Conservation (phyloP, 2,888 invertebrate genomes). For the Aethes cnicana region DNA sequence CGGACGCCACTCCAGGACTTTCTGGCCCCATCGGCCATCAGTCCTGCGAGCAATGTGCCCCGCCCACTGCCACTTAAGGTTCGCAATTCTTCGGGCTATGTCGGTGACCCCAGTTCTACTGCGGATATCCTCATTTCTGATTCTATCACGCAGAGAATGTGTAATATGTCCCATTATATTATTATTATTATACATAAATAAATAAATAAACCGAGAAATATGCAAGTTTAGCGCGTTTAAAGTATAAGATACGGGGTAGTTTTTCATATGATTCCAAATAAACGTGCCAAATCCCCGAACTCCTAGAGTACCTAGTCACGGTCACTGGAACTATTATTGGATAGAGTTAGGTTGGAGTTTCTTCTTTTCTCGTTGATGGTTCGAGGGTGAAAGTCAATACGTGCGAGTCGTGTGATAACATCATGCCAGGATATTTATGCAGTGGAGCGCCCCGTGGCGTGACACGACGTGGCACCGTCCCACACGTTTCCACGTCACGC, state of each 20-base stretch:
- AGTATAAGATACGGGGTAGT: conserved; percentile 1
- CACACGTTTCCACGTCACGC: conserved; percentile 39
- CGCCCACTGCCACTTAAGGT: too few species aligned
- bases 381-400: conserved; percentile 19
- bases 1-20: too few species aligned
- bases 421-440: conserved; percentile 29
- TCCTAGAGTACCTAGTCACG: conserved; percentile 17
- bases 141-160: too few species aligned
- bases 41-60: too few species aligned
- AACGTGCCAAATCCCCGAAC: conserved; percentile 18
- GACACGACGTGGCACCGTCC: conserved; percentile 41
- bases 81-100: too few species aligned
- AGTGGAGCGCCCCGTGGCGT: conserved; percentile 22
- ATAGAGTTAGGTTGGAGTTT: conserved; percentile 20
- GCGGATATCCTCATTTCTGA: too few species aligned
- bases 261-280: conserved; percentile 16
- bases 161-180: too few species aligned
- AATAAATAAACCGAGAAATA: too few species aligned
- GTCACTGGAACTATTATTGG: conserved; percentile 18
- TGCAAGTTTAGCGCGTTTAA: too few species aligned
- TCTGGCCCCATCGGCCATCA: too few species aligned
- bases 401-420: conserved; percentile 20
- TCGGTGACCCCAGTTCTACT: too few species aligned
- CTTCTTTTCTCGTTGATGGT: conserved; percentile 13
- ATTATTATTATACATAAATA: too few species aligned